Evolutionary conservation across 2,113 vertebrate genomes (phyloP), one percentile per base, ranked within the genome.

Genomic region (Myotis lucifugus): DNA sequence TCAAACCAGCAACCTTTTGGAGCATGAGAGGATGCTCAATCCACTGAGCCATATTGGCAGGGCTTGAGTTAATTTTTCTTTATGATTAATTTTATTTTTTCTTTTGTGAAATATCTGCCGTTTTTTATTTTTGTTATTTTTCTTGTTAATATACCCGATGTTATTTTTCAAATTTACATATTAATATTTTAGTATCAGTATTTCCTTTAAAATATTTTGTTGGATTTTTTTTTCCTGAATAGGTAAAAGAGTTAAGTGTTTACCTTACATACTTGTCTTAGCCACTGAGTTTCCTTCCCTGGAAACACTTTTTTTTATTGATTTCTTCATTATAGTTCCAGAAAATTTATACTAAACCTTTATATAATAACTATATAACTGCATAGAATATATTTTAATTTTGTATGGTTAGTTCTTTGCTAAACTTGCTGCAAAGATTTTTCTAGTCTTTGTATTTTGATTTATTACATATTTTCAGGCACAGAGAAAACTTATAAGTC

Each of bases 41-140:
- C 6, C 64, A n/a, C 64, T 67, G 64, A 67, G 32, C 32, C 64
- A 67, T 15, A n/a, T 32, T n/a, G 64, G 14, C 64, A 14, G 32
- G 32, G 14, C 64, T 76, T 82, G 42, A 73, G 19, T 79, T 81
- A 21, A 50, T 64, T 86, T 79, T 79, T 91, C 64, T 79, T 59
- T 37, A 59, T 61, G 40, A 48, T 78, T 56, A 85, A 52, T 74
- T 84, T 21, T 78, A 46, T 74, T 84, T 92, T 92, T 93, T 40
- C 61, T 81, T 59, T 79, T 87, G 74, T 87, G 66, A 64, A 81
- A 32, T 73, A 76, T 21, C 79, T 91, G 34, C 19, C 25, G 21
- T 74, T 92, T 85, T 91, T 93, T 17, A 67, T 56, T 94, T 69
- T 69, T 69, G 12, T 73, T 56, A 92, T 48, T 85, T 74, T 88